Evolutionary conservation across 37 sponge, comb jelly and placozoan genomes (phyloP).

Genomic region (Tethya wilhelma): DNA sequence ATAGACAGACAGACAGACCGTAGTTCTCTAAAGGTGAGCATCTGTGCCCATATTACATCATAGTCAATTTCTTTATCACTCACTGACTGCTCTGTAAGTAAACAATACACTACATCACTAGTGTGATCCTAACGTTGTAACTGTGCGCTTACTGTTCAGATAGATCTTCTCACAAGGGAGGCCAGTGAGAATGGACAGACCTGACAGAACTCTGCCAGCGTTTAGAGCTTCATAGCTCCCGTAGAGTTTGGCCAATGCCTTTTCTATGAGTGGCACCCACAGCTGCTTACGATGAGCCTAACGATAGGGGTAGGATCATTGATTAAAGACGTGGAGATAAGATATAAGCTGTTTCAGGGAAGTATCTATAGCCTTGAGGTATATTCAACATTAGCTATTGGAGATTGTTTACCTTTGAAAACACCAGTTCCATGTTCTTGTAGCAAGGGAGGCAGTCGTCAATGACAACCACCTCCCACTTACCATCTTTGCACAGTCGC

Average conservation of each 20-base stretch:
- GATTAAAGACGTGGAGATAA: too few relatives aligned
- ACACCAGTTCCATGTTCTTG: conserved; percentile 62
- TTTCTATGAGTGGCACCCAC: conserved; percentile 98
- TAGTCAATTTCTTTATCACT: conserved; percentile 44
- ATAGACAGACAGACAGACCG: conserved; percentile 35
- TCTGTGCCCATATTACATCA: conserved; percentile 75
- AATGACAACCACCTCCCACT: conserved; percentile 83
- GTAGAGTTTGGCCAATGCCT: conserved; percentile 92
- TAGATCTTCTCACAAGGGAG: conserved; percentile 84
- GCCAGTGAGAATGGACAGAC: conserved; percentile 95
- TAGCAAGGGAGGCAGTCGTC: conserved; percentile 93
- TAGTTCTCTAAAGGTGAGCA: conserved; percentile 84
- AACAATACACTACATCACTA: too few relatives aligned
- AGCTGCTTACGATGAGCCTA: conserved; percentile 82
- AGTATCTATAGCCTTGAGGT: too few relatives aligned
- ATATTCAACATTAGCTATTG: too few relatives aligned
- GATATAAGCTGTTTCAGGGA: too few relatives aligned
- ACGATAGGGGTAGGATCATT: too few relatives aligned
- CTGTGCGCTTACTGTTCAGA: conserved; percentile 29
- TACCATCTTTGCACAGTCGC: conserved; percentile 92
- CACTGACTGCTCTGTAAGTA: conserved; percentile 6
- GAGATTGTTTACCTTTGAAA: conserved; percentile 74
- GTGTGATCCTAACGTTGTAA: not conserved
- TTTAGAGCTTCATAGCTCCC: conserved; percentile 86
- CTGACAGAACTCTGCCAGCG: conserved; percentile 74